Evolutionary conservation across 2,888 invertebrate species (phyloP).

Genomic region (Mechanitis mazaeus): DNA sequence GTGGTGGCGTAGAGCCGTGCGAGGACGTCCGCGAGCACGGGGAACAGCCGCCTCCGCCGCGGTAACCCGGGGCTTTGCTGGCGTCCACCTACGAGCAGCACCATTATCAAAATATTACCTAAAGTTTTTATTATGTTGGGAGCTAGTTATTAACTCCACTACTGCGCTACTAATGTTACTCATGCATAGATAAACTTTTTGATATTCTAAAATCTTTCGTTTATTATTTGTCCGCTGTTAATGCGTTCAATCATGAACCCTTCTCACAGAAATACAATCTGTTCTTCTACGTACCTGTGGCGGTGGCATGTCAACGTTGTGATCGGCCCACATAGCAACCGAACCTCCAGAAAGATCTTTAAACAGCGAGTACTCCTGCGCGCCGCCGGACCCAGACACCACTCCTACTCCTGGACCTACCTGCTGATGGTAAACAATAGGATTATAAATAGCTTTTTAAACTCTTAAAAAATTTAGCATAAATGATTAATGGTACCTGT

Average conservation of each 20-base stretch:
- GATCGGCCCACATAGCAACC: conserved; percentile 68
- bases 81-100: conserved; percentile 81
- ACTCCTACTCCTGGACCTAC: conserved; percentile 27
- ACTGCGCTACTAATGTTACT: no score
- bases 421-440: conserved; percentile 5
- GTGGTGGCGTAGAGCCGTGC: conserved; percentile 71
- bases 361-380: conserved; percentile 91
- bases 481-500: conserved; percentile 43
- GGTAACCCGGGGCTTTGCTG: conserved; percentile 93
- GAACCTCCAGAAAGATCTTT: conserved; percentile 79
- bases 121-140: no score
- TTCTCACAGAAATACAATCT: background rate
- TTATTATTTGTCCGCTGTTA: no score
- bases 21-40: conserved; percentile 77
- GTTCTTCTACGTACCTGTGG: conserved; percentile 46
- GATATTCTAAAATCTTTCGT: no score
- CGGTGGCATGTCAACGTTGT: conserved; percentile 64
- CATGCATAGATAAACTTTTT: no score
- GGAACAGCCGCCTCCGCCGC: conserved; percentile 86
- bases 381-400: conserved; percentile 53
- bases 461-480: background rate
- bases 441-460: background rate
- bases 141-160: no score
- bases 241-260: no score
- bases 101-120: background rate